Percentiles rank a stretch among this genome's conserved stretches.
Conservation (phyloP, 1,140 invertebrate genomes). For the Polyergus mexicanus region DNA sequence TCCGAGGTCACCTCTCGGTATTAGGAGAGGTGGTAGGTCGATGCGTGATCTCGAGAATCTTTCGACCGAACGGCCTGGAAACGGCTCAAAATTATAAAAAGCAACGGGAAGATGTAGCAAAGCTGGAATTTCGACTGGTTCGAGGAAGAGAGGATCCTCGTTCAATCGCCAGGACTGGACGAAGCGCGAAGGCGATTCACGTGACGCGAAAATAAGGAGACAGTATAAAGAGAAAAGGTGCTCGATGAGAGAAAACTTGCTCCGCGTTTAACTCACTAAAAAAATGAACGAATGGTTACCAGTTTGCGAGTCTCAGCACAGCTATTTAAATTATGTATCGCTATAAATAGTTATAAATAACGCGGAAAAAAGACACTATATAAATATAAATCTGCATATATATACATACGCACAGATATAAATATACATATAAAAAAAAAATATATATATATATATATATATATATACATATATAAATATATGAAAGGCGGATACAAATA, state of each 20-base stretch:
- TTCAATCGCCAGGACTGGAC: not conserved
- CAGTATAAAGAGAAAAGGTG: not conserved
- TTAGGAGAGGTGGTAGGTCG: conserved; percentile 65
- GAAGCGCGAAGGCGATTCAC: not conserved
- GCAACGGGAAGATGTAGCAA: not conserved
- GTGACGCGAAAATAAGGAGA: not conserved
- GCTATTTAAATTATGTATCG: conserved; percentile 77
- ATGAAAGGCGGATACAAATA: conserved; percentile 78
- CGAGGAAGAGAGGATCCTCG: not conserved
- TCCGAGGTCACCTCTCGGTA: conserved; percentile 59
- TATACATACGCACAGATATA: conserved; percentile 72
- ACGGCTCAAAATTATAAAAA: conserved; percentile 54
- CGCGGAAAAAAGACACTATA: conserved; percentile 66
- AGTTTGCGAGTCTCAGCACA: conserved; percentile 80
- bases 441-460: conserved; percentile 77
- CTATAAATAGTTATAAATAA: conserved; percentile 80
- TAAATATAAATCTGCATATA: conserved; percentile 77
- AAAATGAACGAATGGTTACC: conserved; percentile 80
- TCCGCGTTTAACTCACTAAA: conserved; percentile 53
- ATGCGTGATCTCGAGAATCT: conserved; percentile 35
- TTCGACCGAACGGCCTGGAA: conserved; percentile 69
- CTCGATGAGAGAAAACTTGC: conserved; percentile 20
- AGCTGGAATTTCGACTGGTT: not conserved
- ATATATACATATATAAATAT: conserved; percentile 64
- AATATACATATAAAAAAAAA: conserved; percentile 72